Conservation (phyloP, 2,797 vertebrate genomes). For the Loriculus beryllinus region DNA sequence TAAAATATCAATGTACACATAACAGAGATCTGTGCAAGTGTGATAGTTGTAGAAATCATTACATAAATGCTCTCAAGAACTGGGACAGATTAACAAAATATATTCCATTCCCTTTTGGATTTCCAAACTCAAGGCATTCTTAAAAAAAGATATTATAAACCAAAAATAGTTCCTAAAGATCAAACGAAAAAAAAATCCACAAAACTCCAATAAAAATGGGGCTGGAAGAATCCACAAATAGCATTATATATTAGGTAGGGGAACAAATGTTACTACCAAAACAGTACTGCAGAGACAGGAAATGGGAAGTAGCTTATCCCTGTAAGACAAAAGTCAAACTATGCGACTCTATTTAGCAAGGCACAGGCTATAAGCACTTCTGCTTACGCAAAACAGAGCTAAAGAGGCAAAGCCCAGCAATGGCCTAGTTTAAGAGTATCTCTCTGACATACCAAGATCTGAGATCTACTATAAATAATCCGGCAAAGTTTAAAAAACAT, state of each 20-base stretch:
- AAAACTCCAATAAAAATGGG: neutral
- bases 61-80: neutral
- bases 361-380: neutral
- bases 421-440: neutral
- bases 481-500: slow-evolving; percentile 31
- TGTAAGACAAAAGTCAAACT: neutral
- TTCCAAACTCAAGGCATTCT: neutral
- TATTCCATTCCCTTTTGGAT: neutral
- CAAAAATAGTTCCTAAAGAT: neutral
- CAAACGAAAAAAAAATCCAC: neutral
- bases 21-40: neutral
- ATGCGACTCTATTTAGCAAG: neutral
- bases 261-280: neutral
- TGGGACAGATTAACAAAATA: neutral
- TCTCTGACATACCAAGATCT: neutral
- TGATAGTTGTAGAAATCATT: neutral
- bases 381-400: neutral
- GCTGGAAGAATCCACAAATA: neutral
- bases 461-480: slow-evolving; percentile 59
- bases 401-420: neutral
- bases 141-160: neutral
- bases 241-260: neutral
- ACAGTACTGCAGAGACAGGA: neutral
- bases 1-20: neutral
- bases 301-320: neutral